Evolutionary conservation across 1,140 invertebrate genomes (phyloP).

Genomic region (Drosophila seguyi): DNA sequence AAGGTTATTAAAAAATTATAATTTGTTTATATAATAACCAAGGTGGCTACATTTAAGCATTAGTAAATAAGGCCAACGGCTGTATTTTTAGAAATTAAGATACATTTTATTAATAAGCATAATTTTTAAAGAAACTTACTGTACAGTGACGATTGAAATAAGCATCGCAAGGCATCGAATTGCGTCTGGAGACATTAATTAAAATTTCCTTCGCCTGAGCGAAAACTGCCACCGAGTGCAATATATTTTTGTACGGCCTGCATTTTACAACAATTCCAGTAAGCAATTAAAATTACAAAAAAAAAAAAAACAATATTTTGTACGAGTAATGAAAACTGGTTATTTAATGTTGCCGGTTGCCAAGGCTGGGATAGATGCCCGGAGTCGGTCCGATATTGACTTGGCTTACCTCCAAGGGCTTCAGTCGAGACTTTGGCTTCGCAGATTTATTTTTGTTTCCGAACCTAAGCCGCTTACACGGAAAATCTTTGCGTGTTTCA

Average conservation of each 20-base stretch:
- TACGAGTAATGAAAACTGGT: conserved; percentile 26
- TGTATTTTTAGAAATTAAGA: too few species aligned
- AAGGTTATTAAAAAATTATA: too few species aligned
- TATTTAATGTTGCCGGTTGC: conserved; percentile 40
- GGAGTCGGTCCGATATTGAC: conserved; percentile 50
- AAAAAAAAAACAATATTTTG: conserved; percentile 7
- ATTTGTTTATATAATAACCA: too few species aligned
- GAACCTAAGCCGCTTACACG: conserved; percentile 66
- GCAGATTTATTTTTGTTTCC: conserved; percentile 51
- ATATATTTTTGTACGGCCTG: conserved; percentile 19
- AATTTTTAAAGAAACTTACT: not conserved
- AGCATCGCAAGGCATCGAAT: conserved; percentile 15
- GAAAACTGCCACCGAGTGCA: conserved; percentile 41
- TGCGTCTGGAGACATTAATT: conserved; percentile 52
- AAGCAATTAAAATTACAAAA: conserved; percentile 37
- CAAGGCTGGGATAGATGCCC: conserved; percentile 22
- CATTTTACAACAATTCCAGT: conserved; percentile 31
- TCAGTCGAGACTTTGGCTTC: conserved; percentile 33
- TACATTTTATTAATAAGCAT: not conserved
- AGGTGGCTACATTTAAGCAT: too few species aligned
- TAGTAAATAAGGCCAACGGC: too few species aligned
- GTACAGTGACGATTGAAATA: not conserved
- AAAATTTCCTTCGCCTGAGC: conserved; percentile 39
- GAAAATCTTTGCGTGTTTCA: conserved; percentile 76
- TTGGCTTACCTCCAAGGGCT: conserved; percentile 41